Evolutionary conservation across 35 echinoderm and acorn worm species (phyloP).

Genomic region (Ophioderma brevispina): DNA sequence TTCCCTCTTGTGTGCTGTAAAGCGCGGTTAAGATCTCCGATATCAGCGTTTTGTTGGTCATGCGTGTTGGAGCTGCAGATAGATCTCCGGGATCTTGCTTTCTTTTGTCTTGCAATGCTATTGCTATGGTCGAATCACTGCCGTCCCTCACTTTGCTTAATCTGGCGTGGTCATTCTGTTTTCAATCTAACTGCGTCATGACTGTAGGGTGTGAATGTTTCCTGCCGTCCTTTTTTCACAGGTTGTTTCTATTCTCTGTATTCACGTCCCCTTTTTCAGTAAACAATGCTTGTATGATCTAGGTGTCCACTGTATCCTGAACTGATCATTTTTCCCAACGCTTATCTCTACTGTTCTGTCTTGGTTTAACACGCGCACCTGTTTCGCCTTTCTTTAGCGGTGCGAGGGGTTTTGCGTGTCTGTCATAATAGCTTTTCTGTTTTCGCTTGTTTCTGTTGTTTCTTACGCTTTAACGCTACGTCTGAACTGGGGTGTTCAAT

Average conservation of each 20-base stretch:
- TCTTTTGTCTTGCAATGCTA: no score
- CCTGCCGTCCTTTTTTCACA: background rate
- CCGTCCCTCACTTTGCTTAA: no score
- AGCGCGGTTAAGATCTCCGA: no score
- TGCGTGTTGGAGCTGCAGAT: no score
- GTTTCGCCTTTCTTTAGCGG: background rate
- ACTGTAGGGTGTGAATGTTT: background rate
- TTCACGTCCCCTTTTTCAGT: background rate
- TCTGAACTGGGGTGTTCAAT: constrained; percentile 40
- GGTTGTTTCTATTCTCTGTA: constrained; percentile 19
- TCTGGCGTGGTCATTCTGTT: no score
- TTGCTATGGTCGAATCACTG: no score
- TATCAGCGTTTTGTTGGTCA: no score
- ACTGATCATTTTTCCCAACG: constrained; percentile 55
- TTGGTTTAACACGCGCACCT: constrained; percentile 22
- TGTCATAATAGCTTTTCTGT: constrained; percentile 30
- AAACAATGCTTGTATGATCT: constrained; percentile 13
- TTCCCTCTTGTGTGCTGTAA: no score
- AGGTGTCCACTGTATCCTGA: constrained; percentile 2
- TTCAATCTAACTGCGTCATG: background rate
- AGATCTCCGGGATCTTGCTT: no score
- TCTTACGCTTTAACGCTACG: background rate
- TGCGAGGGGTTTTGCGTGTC: constrained; percentile 5
- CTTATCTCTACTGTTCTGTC: background rate
- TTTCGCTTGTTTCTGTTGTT: background rate